Percentiles rank a stretch among this genome's conserved stretches.
These are phyloP conservation scores for Mycetomoellerius zeteki DNA, from an alignment of 1,140 invertebrate genomes.

Conservation along the genomic window DNA sequence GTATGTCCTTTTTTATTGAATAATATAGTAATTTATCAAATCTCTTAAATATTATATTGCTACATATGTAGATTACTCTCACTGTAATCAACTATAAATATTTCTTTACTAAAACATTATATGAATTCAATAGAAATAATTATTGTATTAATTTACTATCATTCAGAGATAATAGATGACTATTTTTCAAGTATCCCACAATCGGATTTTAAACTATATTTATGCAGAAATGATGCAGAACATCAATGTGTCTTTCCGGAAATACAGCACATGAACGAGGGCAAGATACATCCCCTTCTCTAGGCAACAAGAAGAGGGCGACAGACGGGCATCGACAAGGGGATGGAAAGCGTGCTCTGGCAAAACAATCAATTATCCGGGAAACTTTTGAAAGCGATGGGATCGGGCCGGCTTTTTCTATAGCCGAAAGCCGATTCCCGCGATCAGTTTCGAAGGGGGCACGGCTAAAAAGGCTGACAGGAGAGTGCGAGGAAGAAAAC, in stretches of 20 bases:
- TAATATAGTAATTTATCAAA: background rate
- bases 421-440: conserved; percentile 73
- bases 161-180: background rate
- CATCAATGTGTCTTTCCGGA: conserved; percentile 28
- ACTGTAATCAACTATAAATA: background rate
- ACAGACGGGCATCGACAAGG: conserved; percentile 53
- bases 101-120: background rate
- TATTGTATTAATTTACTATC: background rate
- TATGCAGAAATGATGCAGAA: conserved; percentile 16
- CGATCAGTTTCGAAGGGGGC: conserved; percentile 79
- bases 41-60: conserved; percentile 1
- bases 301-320: conserved; percentile 53
- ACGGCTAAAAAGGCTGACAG: conserved; percentile 34
- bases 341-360: conserved; percentile 77
- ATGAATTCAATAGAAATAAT: background rate
- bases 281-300: conserved; percentile 41
- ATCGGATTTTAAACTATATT: conserved; percentile 31
- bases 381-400: conserved; percentile 80
- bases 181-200: conserved; percentile 21
- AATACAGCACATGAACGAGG: conserved; percentile 3
- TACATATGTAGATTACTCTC: background rate
- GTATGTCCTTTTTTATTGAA: conserved; percentile 5
- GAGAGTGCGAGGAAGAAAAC: background rate
- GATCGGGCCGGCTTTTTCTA: conserved; percentile 70
- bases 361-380: conserved; percentile 85